Evolutionary conservation across 1,140 invertebrate genomes (phyloP).

Genomic region (Panagrolaimus sp.): DNA sequence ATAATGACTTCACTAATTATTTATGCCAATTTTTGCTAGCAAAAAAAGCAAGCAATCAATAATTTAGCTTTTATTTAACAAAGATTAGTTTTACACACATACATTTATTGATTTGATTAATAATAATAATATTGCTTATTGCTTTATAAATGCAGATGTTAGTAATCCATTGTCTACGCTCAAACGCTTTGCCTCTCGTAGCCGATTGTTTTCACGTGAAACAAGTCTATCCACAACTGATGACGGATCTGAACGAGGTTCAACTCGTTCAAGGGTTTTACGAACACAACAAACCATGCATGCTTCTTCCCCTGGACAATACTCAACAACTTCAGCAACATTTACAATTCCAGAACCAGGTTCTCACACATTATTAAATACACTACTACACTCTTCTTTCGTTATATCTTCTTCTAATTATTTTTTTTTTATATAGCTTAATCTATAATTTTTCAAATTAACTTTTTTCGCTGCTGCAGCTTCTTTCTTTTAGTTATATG

Average conservation of each 20-base stretch:
- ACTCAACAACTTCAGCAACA: neutral
- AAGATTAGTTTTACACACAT: too few species aligned
- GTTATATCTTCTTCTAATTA: neutral
- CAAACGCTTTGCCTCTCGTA: constrained; percentile 37
- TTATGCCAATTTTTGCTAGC: too few species aligned
- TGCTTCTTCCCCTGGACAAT: neutral
- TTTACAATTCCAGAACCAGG: constrained; percentile 14
- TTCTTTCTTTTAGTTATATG: neutral
- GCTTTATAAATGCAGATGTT: constrained; percentile 23
- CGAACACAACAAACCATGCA: constrained; percentile 19
- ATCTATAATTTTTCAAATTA: neutral
- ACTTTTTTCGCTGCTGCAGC: neutral
- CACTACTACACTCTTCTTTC: neutral
- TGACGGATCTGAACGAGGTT: constrained; percentile 23
- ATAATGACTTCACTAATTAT: too few species aligned
- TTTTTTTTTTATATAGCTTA: neutral
- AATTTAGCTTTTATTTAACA: too few species aligned
- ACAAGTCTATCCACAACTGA: constrained; percentile 25
- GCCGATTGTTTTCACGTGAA: constrained; percentile 41
- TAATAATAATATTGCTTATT: constrained; percentile 12
- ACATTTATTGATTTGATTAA: too few species aligned
- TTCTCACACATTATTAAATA: neutral
- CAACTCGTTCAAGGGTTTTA: constrained; percentile 17
- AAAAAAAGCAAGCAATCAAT: too few species aligned
- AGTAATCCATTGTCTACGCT: constrained; percentile 27